phyloP scores from a whole-genome alignment of 2,888 invertebrate species.

The Parochlus steinenii region DNA sequence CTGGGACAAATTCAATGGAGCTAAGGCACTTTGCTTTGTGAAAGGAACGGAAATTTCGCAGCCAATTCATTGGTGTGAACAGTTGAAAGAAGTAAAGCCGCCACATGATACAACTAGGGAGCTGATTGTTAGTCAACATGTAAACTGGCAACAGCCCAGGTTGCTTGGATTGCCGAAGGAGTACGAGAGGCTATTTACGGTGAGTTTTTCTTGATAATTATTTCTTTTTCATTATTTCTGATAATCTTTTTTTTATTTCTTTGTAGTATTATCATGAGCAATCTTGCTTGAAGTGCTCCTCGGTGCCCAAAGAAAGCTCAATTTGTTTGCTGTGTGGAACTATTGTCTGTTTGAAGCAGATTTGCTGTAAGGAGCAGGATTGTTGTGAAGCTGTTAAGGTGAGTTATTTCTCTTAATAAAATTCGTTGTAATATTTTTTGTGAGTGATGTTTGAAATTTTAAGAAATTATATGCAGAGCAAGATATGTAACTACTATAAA shows the following conservation, averaged over 20 bases:
- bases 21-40: slow-evolving; percentile 44
- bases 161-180: slow-evolving; percentile 72
- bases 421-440: slow-evolving; percentile 7
- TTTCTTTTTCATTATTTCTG: slow-evolving; percentile 6
- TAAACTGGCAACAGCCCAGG: slow-evolving; percentile 64
- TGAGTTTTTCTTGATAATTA: slow-evolving; percentile 22
- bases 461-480: no score
- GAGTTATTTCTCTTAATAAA: slow-evolving; percentile 17
- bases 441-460: slow-evolving; percentile 2
- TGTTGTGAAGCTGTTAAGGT: slow-evolving; percentile 75
- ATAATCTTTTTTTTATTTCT: slow-evolving; percentile 11
- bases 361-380: slow-evolving; percentile 68
- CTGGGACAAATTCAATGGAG: slow-evolving; percentile 46
- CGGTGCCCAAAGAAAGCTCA: slow-evolving; percentile 78
- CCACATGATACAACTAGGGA: slow-evolving; percentile 33
- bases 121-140: slow-evolving; percentile 55
- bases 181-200: slow-evolving; percentile 82
- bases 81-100: slow-evolving; percentile 36
- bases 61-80: slow-evolving; percentile 50
- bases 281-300: slow-evolving; percentile 74
- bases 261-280: slow-evolving; percentile 76
- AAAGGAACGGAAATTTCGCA: slow-evolving; percentile 34
- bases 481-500: no score
- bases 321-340: slow-evolving; percentile 87
- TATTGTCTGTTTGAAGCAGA: slow-evolving; percentile 79